Evolutionary conservation across 2,888 invertebrate species (phyloP).

Genomic region (Digitonthophagus gazella): DNA sequence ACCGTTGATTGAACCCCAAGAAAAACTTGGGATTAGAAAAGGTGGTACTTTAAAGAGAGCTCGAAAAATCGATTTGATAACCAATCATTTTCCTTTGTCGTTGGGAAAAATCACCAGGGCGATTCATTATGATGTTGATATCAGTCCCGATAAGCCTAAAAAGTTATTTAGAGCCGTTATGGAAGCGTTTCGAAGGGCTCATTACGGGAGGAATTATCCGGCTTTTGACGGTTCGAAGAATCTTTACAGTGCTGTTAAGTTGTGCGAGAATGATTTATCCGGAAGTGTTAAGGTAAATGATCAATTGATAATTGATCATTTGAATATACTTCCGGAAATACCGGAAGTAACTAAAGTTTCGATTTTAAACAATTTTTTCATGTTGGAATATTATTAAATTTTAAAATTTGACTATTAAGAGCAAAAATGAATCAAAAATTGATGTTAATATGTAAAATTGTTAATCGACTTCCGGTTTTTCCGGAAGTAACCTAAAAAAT

Average conservation of each 20-base stretch:
- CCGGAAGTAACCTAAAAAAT: too few species aligned
- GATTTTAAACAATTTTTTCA: too few species aligned
- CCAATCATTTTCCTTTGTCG: slow-evolving; percentile 64
- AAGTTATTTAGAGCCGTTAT: slow-evolving; percentile 56
- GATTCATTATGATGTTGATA: slow-evolving; percentile 80
- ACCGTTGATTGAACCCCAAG: slow-evolving; percentile 5
- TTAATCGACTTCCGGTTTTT: too few species aligned
- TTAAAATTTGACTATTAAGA: too few species aligned
- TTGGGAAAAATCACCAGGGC: slow-evolving; percentile 51
- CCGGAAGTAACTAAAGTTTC: too few species aligned
- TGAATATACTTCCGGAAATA: too few species aligned
- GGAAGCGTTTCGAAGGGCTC: slow-evolving; percentile 33
- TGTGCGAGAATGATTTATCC: background rate
- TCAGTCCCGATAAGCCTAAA: slow-evolving; percentile 69
- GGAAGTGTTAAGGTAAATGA: background rate
- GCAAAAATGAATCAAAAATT: too few species aligned
- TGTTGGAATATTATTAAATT: too few species aligned
- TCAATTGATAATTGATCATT: background rate
- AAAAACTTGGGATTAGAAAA: slow-evolving; percentile 1
- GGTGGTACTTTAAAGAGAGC: slow-evolving; percentile 50
- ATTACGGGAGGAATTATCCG: slow-evolving; percentile 54
- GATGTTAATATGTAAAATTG: too few species aligned
- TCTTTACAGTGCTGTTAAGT: slow-evolving; percentile 55
- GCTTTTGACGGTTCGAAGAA: slow-evolving; percentile 76
- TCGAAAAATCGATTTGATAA: slow-evolving; percentile 52